Conservation (phyloP, 1,140 invertebrate genomes). For the Temnothorax curvispinosus region DNA sequence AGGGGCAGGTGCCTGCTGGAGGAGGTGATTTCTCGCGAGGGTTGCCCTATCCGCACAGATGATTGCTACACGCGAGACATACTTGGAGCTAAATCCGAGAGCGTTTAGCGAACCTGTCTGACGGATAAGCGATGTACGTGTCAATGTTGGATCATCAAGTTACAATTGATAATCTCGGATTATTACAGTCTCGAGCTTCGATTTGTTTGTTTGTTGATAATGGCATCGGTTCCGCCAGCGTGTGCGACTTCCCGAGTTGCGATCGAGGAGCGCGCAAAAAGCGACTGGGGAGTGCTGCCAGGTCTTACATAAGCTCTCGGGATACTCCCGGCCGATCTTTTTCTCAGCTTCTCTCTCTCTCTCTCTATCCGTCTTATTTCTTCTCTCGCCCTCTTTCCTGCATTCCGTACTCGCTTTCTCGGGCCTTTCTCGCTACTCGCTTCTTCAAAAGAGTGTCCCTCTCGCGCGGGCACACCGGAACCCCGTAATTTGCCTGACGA, state of each 20-base stretch:
- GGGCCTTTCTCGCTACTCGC: neutral
- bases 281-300: neutral
- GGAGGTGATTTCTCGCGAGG: neutral
- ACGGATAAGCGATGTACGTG: neutral
- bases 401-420: conserved; percentile 21
- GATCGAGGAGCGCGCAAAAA: conserved; percentile 38
- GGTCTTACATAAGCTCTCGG: conserved; percentile 25
- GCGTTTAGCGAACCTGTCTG: neutral
- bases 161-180: conserved; percentile 19
- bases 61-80: no score
- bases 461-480: conserved; percentile 57
- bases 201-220: conserved; percentile 28
- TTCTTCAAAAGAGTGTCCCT: neutral
- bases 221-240: conserved; percentile 8
- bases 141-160: conserved; percentile 17
- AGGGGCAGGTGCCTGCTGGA: neutral
- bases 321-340: conserved; percentile 8
- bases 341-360: neutral
- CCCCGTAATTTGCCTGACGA: conserved; percentile 66
- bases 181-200: neutral
- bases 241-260: conserved; percentile 12
- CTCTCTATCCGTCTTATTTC: neutral
- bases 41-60: neutral
- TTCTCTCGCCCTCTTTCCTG: conserved; percentile 14
- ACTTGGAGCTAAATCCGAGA: neutral